Evolutionary conservation across 2,113 vertebrate genomes (phyloP), one percentile per base, ranked within the genome.

Genomic region (Phyllostomus discolor): DNA sequence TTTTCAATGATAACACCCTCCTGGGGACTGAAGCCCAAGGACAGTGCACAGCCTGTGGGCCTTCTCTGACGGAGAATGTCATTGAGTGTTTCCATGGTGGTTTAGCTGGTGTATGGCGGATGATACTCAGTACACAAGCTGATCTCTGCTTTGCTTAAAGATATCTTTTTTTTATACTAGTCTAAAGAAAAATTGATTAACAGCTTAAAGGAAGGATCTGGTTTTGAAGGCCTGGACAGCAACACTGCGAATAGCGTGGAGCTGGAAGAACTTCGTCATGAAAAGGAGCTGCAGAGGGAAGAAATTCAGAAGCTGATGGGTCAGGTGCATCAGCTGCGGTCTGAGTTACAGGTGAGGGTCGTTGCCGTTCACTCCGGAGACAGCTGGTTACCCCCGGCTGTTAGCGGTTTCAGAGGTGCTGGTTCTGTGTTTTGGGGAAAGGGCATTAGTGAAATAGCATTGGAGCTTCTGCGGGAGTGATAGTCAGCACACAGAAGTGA

Each of bases 151-250:
- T 96, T 76, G 43, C 41, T 96, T 94, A 90, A 94, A 85, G 22
- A 26, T 62, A 3, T 33, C n/a, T 95, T 70, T 94, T 50, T 96
- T 90, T 97, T 96, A 64, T 97, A 76, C 92, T 50, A 99, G 99
- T 99, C 99, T 91, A 99, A 99, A 98, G 99, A 99, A 97, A 99
- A 99, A 98, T 96, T 99, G 96, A 99, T 99, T 96, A 99, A 99
- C 98, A 99, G 99, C 97, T 98, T 99, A 95, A 99, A 99, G 97
- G 99, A 99, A 98, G 99, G 99, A n/a, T 99, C 99, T 26, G 99
- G 99, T 83, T 98, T 99, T 96, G 99, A 99, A 95, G 98, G 98
- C 11, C 97, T 99, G 84, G 99, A 99, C 1, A 99, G 98, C 82
- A 98, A 98, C 12, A 97, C 99, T 4, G 97, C 99, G 28, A 97